Conservation (phyloP, 2,888 invertebrate species). For the Romanomermis culicivorax region DNA sequence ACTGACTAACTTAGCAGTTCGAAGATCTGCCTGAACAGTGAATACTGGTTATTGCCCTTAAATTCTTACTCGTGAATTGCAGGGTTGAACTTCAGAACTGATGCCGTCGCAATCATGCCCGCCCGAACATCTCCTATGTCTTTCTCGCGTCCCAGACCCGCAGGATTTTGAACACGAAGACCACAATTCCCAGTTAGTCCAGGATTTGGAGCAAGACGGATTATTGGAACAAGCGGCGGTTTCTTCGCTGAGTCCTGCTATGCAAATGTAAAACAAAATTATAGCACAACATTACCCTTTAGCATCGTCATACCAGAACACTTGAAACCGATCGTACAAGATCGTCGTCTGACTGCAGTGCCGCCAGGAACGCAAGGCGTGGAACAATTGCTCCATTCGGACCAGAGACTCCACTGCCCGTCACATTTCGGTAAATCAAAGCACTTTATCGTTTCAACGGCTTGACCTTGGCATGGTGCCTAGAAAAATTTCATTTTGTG, state of each 20-base stretch:
- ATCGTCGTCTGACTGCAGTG: constrained; percentile 19
- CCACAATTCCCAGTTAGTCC: constrained; percentile 4
- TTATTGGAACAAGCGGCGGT: neutral
- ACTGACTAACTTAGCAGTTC: too few relatives aligned
- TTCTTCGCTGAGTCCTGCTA: neutral
- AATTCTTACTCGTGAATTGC: neutral
- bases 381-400: constrained; percentile 24
- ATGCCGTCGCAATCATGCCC: neutral
- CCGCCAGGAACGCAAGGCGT: constrained; percentile 22
- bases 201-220: neutral
- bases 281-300: neutral
- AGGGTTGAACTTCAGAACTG: neutral
- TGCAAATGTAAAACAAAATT: neutral
- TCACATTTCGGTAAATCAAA: neutral
- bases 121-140: neutral
- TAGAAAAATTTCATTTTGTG: neutral
- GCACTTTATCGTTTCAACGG: neutral
- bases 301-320: neutral
- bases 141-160: neutral
- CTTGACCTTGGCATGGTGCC: neutral
- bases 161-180: neutral
- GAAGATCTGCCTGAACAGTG: too few relatives aligned
- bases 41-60: too few relatives aligned
- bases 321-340: constrained; percentile 17
- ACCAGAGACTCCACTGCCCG: neutral